Conservation (phyloP, 2,113 vertebrate species). For the Dasyornis broadbenti region DNA sequence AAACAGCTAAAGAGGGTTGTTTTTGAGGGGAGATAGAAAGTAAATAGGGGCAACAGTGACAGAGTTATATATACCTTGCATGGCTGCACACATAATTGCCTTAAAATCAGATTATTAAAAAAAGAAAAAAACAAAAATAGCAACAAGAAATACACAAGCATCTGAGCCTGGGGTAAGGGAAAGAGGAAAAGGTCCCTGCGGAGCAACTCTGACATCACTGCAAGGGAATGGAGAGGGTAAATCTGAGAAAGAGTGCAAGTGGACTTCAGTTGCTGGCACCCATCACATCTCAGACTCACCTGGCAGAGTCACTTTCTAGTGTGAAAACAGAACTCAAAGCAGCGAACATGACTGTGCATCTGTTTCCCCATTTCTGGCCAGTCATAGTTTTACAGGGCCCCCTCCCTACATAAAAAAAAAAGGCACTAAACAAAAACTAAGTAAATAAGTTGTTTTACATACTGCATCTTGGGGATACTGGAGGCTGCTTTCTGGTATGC, state of each 20-base stretch:
- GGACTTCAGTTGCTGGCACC: not conserved
- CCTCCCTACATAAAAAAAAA: not conserved
- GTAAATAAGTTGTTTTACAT: not conserved
- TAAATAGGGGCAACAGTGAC: not conserved
- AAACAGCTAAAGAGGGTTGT: not conserved
- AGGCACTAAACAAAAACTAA: not conserved
- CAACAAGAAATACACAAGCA: not conserved
- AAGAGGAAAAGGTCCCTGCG: not conserved
- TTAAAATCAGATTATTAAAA: not conserved
- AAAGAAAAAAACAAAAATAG: not conserved
- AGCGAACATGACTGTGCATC: not conserved
- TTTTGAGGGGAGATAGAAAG: not conserved
- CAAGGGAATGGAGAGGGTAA: not conserved
- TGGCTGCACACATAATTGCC: not conserved
- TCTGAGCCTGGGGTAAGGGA: not conserved
- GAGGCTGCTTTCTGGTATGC: not conserved
- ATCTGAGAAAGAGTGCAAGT: not conserved
- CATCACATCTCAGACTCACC: not conserved
- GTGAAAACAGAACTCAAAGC: not conserved
- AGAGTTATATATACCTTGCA: not conserved
- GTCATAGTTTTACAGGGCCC: not conserved
- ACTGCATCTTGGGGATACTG: not conserved
- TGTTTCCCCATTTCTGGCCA: not conserved
- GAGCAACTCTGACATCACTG: not conserved
- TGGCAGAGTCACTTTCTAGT: not conserved